Evolutionary conservation across 2,797 vertebrate genomes (phyloP).

Genomic region (Xyrichtys novacula): DNA sequence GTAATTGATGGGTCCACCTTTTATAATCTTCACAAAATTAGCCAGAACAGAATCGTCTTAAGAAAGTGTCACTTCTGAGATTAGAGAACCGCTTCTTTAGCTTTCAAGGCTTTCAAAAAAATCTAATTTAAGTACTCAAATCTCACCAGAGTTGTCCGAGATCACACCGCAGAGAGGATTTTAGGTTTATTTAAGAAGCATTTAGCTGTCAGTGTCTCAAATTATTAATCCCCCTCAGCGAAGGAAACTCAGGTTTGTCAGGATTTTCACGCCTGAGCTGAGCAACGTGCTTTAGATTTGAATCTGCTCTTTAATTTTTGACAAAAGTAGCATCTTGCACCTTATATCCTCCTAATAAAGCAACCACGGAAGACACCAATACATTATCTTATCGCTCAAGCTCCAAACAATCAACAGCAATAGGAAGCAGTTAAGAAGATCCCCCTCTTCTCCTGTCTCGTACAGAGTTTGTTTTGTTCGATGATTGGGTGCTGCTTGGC

Average conservation of each 20-base stretch:
- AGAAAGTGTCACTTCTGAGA: slow-evolving; percentile 19
- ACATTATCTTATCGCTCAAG: slow-evolving; percentile 16
- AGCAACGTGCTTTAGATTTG: slow-evolving; percentile 13
- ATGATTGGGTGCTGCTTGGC: slow-evolving; percentile 58
- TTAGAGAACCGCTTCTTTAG: slow-evolving; percentile 19
- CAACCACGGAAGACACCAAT: slow-evolving; percentile 11
- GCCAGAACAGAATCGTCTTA: not conserved
- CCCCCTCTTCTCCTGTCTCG: slow-evolving; percentile 17
- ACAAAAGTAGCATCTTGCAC: slow-evolving; percentile 14
- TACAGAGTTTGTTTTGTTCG: slow-evolving; percentile 47
- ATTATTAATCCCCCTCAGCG: slow-evolving; percentile 41
- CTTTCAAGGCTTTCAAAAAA: slow-evolving; percentile 26
- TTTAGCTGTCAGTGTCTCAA: slow-evolving; percentile 37
- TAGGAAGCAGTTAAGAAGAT: slow-evolving; percentile 21
- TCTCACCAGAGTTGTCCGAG: slow-evolving; percentile 8
- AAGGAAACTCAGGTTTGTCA: slow-evolving; percentile 36
- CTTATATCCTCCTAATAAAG: slow-evolving; percentile 10
- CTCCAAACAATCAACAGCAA: not conserved
- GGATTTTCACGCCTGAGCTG: slow-evolving; percentile 41
- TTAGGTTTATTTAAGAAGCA: slow-evolving; percentile 18
- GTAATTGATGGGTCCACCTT: not conserved
- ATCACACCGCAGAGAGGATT: slow-evolving; percentile 10
- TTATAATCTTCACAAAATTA: slow-evolving; percentile 13
- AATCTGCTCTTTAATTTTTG: slow-evolving; percentile 29
- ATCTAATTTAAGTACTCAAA: slow-evolving; percentile 21